phyloP scores from a whole-genome alignment of 2,888 invertebrate genomes.

The Amblyjoppa proteus region DNA sequence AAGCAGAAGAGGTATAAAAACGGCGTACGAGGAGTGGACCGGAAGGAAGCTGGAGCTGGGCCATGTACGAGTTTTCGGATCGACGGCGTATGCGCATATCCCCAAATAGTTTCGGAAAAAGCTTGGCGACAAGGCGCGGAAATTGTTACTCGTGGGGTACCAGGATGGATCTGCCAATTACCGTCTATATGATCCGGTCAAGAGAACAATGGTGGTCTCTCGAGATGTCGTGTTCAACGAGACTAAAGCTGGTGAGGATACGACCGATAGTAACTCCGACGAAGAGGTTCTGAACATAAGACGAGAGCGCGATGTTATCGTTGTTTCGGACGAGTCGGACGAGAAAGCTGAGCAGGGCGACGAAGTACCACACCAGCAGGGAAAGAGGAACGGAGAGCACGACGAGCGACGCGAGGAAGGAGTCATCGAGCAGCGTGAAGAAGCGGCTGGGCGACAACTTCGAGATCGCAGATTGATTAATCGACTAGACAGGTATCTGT shows the following conservation, averaged over 20 bases:
- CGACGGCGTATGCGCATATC: conserved; percentile 29
- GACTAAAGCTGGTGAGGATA: neutral
- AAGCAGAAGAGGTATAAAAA: conserved; percentile 32
- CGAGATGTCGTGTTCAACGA: conserved; percentile 64
- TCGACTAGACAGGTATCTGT: conserved; percentile 26
- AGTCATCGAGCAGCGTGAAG: neutral
- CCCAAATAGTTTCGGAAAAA: conserved; percentile 22
- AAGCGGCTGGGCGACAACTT: conserved; percentile 10
- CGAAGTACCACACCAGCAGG: conserved; percentile 13
- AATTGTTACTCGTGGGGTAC: conserved; percentile 64
- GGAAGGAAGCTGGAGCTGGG: conserved; percentile 35
- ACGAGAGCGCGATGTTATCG: conserved; percentile 32
- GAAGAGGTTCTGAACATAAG: conserved; percentile 20
- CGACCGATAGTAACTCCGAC: conserved; percentile 14
- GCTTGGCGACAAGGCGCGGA: conserved; percentile 20
- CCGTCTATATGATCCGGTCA: conserved; percentile 57
- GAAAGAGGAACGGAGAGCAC: neutral
- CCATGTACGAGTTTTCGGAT: conserved; percentile 34
- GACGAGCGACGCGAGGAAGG: conserved; percentile 22
- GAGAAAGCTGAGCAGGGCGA: conserved; percentile 36
- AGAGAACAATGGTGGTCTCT: conserved; percentile 53
- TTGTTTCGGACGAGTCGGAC: conserved; percentile 32
- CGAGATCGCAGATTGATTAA: conserved; percentile 38
- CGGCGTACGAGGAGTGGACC: conserved; percentile 39
- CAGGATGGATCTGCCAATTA: conserved; percentile 61